Evolutionary conservation across 2,113 vertebrate species (phyloP), one percentile per base, ranked within the genome.

Genomic region (Limanda limanda): DNA sequence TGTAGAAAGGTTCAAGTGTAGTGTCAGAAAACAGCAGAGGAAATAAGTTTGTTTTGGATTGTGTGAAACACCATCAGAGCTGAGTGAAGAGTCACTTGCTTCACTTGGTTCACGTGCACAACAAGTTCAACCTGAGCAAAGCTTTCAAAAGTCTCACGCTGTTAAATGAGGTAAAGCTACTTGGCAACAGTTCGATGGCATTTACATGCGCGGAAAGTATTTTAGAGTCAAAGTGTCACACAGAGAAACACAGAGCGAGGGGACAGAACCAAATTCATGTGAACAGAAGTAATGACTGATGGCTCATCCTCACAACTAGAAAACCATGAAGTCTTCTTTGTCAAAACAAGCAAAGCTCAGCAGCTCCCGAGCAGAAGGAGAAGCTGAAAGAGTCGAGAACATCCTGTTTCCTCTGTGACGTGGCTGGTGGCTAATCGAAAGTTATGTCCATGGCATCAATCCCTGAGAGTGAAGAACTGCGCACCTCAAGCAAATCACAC

Each of bases 381-480:
- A 76, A 58, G 66, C n/a, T 58, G 61, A 37, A 76, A 75, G 45
- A 15, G 66, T 58, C 47, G 83, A 79, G 74, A 68, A 56, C 69
- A 15, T 84, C 59, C 72, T 31, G 65, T 86, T 74, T 85, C 83
- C 68, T 87, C 74, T 72, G 70, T 73, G 76, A 84, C 59, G 77
- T 85, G 84, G 93, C 91, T 92, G 91, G 89, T 93, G 88, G 81
- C 86, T 88, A 73, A 88, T 92, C 75, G 86, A 81, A 86, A 84
- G 91, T 27, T 82, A 84, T 91, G 86, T 92, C 88, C 89, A 89
- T 92, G 86, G 82, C 91, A 91, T 92, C 89, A 83, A 93, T 94
- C 93, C 93, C 93, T 94, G 93, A 94, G 93, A 92, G 86, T 90
- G 88, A 91, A 90, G 82, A 89, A 90, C 85, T 91, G 85, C 72